phyloP scores from a whole-genome alignment of 2,797 vertebrate genomes.

The Acanthis flammea region DNA sequence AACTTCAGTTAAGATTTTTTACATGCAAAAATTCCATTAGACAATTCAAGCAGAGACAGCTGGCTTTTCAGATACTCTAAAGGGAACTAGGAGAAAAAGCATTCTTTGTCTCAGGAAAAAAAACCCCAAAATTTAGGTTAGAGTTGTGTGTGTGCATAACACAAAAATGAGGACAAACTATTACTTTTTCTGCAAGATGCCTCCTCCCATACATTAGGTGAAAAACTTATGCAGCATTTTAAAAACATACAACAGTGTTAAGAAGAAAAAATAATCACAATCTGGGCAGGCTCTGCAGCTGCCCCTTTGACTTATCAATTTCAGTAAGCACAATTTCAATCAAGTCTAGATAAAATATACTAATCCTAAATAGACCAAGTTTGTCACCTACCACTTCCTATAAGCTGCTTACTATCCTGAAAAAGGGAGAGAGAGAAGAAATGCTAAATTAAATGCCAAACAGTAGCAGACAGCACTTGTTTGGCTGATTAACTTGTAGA shows the following conservation, averaged over 20 bases:
- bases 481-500: constrained; percentile 84
- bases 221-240: constrained; percentile 46
- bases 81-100: not conserved
- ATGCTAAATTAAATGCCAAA: constrained; percentile 81
- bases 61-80: not conserved
- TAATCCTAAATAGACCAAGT: constrained; percentile 80
- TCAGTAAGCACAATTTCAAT: constrained; percentile 79
- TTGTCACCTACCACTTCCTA: constrained; percentile 81
- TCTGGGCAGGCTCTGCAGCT: constrained; percentile 60
- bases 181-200: not conserved
- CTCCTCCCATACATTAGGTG: not conserved
- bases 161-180: not conserved
- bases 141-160: not conserved
- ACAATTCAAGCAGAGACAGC: not conserved
- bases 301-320: constrained; percentile 77
- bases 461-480: constrained; percentile 79
- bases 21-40: not conserved
- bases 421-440: constrained; percentile 65
- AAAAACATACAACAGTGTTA: constrained; percentile 6
- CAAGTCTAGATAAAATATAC: constrained; percentile 79
- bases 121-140: accelerated
- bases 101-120: not conserved
- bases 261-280: constrained; percentile 65
- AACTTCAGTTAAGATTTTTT: not conserved
- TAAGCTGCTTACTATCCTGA: constrained; percentile 81